phyloP scores from a whole-genome alignment of 1,140 invertebrate genomes.

The Philopotamus ludificatus region DNA sequence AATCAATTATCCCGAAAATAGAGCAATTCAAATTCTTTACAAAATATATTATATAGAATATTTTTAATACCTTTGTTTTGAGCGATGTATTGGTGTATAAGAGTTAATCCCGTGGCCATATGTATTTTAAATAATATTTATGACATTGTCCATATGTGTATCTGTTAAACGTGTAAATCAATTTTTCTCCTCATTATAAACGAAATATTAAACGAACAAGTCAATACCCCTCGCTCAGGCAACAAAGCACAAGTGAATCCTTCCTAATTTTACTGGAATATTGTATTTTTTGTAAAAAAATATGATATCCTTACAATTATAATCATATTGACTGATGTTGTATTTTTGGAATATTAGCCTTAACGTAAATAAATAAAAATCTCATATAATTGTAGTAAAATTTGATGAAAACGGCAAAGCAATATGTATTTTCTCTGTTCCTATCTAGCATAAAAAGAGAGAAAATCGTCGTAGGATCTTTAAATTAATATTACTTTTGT shows the following conservation, averaged over 20 bases:
- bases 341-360: constrained; percentile 42
- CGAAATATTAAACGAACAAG: neutral
- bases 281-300: constrained; percentile 27
- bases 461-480: too few species aligned
- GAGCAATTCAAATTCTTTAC: too few species aligned
- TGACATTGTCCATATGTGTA: neutral
- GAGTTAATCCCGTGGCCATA: neutral
- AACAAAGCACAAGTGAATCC: constrained; percentile 35
- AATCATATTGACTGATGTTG: constrained; percentile 39
- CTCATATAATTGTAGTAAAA: constrained; percentile 12
- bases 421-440: constrained; percentile 38
- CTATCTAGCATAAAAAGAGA: constrained; percentile 36
- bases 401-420: constrained; percentile 5
- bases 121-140: neutral
- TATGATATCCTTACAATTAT: constrained; percentile 33
- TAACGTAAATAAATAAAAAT: constrained; percentile 31
- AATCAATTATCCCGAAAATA: too few species aligned
- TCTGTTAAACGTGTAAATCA: neutral
- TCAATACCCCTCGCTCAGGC: constrained; percentile 27
- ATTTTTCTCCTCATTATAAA: neutral
- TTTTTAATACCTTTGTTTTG: neutral
- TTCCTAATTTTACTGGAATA: constrained; percentile 34
- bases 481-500: too few species aligned
- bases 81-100: neutral
- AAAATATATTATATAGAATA: too few species aligned